Evolutionary conservation across 2,888 invertebrate genomes (phyloP).

Genomic region (Thera obeliscata): DNA sequence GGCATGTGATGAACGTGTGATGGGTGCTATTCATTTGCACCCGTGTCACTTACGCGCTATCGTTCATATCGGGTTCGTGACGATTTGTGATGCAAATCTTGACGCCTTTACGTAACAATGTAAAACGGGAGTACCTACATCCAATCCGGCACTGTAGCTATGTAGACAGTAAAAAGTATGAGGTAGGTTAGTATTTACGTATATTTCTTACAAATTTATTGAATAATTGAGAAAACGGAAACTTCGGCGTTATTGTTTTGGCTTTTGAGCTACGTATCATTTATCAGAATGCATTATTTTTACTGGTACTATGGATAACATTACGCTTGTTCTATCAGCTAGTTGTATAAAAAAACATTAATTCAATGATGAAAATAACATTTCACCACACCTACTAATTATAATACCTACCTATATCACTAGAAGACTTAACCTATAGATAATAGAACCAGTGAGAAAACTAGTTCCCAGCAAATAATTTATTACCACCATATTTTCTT

Average conservation of each 20-base stretch:
- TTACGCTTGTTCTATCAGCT: not conserved
- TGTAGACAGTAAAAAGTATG: too few relatives aligned
- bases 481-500: slow-evolving; percentile 18
- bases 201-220: too few relatives aligned
- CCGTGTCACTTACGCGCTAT: slow-evolving; percentile 25
- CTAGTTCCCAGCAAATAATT: slow-evolving; percentile 11
- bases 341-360: too few relatives aligned
- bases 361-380: not conserved
- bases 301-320: not conserved
- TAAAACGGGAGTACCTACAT: not conserved
- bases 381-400: not conserved
- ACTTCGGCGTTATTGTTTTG: too few relatives aligned
- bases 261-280: not conserved
- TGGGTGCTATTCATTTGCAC: slow-evolving; percentile 39
- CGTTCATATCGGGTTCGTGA: slow-evolving; percentile 18
- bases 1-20: slow-evolving; percentile 38
- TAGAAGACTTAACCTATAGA: slow-evolving; percentile 1
- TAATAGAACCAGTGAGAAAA: not conserved
- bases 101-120: slow-evolving; percentile 13
- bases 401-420: slow-evolving; percentile 1
- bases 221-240: too few relatives aligned
- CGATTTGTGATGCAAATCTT: slow-evolving; percentile 31
- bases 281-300: not conserved
- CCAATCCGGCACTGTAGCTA: not conserved
- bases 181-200: too few relatives aligned